phyloP scores from a whole-genome alignment of 2,888 invertebrate genomes.

The Ophion slaviceki region DNA sequence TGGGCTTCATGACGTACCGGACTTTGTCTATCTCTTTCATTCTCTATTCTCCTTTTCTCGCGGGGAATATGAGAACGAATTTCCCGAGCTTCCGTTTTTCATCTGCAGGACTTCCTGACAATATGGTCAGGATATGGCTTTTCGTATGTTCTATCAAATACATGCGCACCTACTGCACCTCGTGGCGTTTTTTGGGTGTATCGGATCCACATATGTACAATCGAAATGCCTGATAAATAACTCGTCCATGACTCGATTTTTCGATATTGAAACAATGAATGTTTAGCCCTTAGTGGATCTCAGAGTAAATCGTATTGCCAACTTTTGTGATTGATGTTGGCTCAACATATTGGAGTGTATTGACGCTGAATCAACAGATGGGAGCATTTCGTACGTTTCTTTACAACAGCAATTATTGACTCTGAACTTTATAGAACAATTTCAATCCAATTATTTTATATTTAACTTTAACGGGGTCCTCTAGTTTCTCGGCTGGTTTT shows the following conservation, averaged over 20 bases:
- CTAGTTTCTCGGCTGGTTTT: no score
- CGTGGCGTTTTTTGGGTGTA: background rate
- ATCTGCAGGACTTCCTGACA: slow-evolving; percentile 22
- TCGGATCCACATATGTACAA: background rate
- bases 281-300: background rate
- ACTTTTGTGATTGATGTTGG: no score
- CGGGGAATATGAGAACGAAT: slow-evolving; percentile 27
- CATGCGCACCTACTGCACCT: background rate
- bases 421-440: no score
- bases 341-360: no score
- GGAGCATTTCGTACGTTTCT: no score
- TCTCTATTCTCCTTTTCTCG: slow-evolving; percentile 36
- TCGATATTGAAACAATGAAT: background rate
- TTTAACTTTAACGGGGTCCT: no score
- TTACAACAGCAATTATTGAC: no score
- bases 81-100: slow-evolving; percentile 45
- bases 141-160: slow-evolving; percentile 16
- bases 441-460: no score
- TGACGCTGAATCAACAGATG: no score
- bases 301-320: background rate
- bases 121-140: slow-evolving; percentile 1
- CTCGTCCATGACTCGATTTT: background rate
- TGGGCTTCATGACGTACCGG: slow-evolving; percentile 38
- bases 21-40: slow-evolving; percentile 44
- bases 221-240: background rate